Evolutionary conservation across 1,140 invertebrate species (phyloP).

Genomic region (Ylistrum balloti): DNA sequence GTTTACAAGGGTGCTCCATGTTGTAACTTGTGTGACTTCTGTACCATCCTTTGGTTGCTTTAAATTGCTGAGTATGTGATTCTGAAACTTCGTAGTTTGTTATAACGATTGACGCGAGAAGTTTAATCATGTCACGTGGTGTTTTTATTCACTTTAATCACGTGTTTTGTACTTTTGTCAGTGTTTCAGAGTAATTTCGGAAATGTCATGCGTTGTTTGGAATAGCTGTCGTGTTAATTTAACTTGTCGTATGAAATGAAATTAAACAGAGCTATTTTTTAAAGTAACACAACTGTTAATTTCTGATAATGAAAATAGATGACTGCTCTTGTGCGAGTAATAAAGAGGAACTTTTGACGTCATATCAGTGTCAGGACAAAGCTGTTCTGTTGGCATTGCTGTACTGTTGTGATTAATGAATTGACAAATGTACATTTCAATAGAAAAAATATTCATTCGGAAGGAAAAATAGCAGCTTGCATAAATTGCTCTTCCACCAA

Average conservation of each 20-base stretch:
- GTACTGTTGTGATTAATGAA: too few relatives aligned
- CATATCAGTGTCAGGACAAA: too few relatives aligned
- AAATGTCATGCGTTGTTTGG: neutral
- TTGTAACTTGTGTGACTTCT: too few relatives aligned
- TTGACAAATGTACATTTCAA: too few relatives aligned
- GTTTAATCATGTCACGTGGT: neutral
- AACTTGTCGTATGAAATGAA: too few relatives aligned
- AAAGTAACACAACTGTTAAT: neutral
- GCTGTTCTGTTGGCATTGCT: too few relatives aligned
- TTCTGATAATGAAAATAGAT: neutral
- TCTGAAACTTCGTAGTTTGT: neutral
- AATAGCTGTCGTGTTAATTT: conserved; percentile 2
- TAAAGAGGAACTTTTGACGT: neutral
- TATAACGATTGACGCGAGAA: neutral
- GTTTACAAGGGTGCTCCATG: too few relatives aligned
- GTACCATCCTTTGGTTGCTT: too few relatives aligned
- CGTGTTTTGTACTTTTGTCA: neutral
- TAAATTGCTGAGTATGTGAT: neutral
- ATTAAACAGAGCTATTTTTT: neutral
- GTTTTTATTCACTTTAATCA: neutral
- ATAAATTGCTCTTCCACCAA: too few relatives aligned
- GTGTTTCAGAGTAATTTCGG: neutral
- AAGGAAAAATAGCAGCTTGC: too few relatives aligned
- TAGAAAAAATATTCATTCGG: too few relatives aligned
- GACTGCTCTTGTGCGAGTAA: neutral